Evolutionary conservation across 2,888 invertebrate genomes (phyloP), one percentile per base, ranked within the genome.

Genomic region (Caenorhabditis sp.): DNA sequence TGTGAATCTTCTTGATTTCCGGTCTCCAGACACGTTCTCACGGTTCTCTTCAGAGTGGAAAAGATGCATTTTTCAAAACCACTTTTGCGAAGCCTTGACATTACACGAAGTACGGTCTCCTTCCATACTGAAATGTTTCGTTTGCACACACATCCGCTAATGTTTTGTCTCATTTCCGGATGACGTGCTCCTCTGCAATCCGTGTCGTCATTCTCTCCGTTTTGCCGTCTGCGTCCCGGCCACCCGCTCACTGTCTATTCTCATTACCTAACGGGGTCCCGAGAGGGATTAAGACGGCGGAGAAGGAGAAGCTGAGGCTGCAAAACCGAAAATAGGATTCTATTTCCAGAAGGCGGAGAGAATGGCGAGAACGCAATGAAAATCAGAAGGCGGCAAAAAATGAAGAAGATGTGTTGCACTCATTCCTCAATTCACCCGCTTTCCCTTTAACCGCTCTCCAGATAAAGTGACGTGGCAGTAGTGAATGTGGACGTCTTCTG

Each of bases 261-360:
- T 35, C 59, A 46, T 50, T 41, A 39, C 52, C 50, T 52, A 32
- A 43, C 37, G 39, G 52, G 52, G 62, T 63, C 63, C 63, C 63
- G 27, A 45, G 63, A 62, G 62, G 37, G 62, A 63, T 63, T 32
- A 52, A 37, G 46, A 46, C n/a, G 20, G n/a, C n/a, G 30, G 27
- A 30, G 45, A 45, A n/a, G 32, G 22, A 15, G 17, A 9, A 6
- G 20, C 20, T 5, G 9, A 11, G 37, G 27, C 20, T 50, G 50
- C 50, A 62, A 48, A 62, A 45, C 24, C 63, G 32, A 26, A 63
- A 63, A 63, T 63, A 63, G 63, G 37, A 63, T 63, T 45, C 63
- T 53, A 63, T 63, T 63, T 63, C 41, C 45, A 53, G 52, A n/a
- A n/a, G n/a, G n/a, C n/a, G 15, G 50, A 17, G 61, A 50, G 39